phyloP scores from a whole-genome alignment of 2,797 vertebrate species.

The Phoeniculus purpureus region DNA sequence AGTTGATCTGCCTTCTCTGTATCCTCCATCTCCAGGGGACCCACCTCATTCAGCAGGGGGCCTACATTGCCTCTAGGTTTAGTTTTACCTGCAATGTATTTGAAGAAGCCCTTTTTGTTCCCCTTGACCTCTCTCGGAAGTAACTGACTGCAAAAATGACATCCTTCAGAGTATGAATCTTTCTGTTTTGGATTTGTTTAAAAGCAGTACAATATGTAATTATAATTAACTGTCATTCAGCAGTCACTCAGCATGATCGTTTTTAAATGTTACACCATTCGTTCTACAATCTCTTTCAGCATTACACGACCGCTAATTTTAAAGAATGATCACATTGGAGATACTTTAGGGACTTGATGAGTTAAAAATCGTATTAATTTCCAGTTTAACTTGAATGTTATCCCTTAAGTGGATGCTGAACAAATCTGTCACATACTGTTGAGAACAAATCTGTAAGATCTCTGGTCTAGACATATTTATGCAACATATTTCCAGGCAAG shows the following conservation, averaged over 20 bases:
- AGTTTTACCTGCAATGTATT: too few relatives aligned
- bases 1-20: too few relatives aligned
- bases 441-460: neutral
- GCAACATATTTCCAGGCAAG: constrained; percentile 1
- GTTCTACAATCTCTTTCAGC: constrained; percentile 59
- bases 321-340: constrained; percentile 59
- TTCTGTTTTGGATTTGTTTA: constrained; percentile 73
- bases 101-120: too few relatives aligned
- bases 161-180: constrained; percentile 58
- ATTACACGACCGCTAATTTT: constrained; percentile 72
- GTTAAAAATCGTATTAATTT: constrained; percentile 54
- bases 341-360: constrained; percentile 39
- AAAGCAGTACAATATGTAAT: constrained; percentile 63
- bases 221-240: constrained; percentile 74
- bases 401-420: neutral
- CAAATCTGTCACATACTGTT: neutral
- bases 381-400: constrained; percentile 55
- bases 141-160: constrained; percentile 17
- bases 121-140: too few relatives aligned
- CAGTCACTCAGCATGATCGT: constrained; percentile 62
- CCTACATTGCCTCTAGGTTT: too few relatives aligned
- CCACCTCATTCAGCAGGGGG: too few relatives aligned
- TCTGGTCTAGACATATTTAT: neutral
- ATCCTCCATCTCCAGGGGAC: too few relatives aligned
- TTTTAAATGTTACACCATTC: constrained; percentile 64